Base-by-base conservation (phyloP, 2,797 vertebrate species). In the Brachymystax lenok region DNA sequence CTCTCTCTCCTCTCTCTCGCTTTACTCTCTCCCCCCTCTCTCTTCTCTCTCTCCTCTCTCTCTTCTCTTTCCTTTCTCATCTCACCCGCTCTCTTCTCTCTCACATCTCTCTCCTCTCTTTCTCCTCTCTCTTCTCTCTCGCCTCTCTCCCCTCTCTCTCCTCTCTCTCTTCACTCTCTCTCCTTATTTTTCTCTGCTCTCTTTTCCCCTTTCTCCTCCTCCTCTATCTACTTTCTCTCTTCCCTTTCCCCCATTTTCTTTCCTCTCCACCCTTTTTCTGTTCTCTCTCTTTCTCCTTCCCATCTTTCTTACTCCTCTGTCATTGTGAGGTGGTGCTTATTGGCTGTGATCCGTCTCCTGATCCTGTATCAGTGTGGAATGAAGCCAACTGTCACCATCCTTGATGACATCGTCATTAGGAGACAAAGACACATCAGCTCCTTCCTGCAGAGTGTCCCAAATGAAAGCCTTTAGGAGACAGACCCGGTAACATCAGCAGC, bases 341-440 rank as follows among this genome's bases (percentile, higher is more conserved):
- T 27, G 73, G 73, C 1, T 1, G 19, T 13, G 73, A 81, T 81
- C 71, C 30, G 51, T 75, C 64, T 72, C 63, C 69, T 69, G 54
- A 28, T 35, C 30, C 51, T 74, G 51, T 17, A 77, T 74, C 68
- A 78, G 66, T 13, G 66, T 17, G 66, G 28, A 78, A 73, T 67
- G 70, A 16, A 40, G 63, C 69, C 24, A 76, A 4, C 66, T 67
- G 28, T 67, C 28, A 67, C 66, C 16, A 67, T 81, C 69, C 54
- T 64, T 12, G 69, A 84, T 74, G 5, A 82, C 77, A 78, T 73
- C 68, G 77, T 73, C 77, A 51, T 63, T 71, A 54, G 21, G 50
- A 71, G 63, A 74, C 30, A 78, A 77, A 78, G 35, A 72, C 28
- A 59, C 19, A n/a, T 56, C 51, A 76, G 52, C 52, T 13, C 1